Evolutionary conservation across 2,113 vertebrate species (phyloP).

Genomic region (Nothoprocta pentlandii): DNA sequence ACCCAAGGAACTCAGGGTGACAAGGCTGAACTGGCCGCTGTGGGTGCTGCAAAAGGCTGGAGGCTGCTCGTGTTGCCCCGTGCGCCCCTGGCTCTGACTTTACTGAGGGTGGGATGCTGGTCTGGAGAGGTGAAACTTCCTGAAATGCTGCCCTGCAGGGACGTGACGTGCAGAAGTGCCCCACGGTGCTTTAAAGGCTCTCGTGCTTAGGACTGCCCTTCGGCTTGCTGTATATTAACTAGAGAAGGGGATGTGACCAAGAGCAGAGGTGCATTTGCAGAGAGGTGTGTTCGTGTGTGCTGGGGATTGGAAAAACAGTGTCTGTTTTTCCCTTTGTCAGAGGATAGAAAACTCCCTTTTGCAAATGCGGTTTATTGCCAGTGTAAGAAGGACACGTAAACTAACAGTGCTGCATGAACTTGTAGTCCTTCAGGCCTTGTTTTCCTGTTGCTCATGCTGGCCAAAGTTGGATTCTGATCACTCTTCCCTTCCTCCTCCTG

Average conservation of each 20-base stretch:
- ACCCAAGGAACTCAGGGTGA: not conserved
- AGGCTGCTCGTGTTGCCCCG: fast-evolving
- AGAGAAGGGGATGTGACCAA: fast-evolving
- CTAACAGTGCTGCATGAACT: not conserved
- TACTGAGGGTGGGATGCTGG: fast-evolving
- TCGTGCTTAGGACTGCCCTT: not conserved
- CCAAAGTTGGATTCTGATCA: constrained; percentile 20
- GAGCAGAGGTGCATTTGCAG: not conserved
- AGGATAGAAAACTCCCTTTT: not conserved
- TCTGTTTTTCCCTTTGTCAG: not conserved
- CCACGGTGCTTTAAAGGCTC: fast-evolving
- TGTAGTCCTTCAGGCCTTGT: not conserved
- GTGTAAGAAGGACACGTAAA: not conserved
- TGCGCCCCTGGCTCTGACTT: no score
- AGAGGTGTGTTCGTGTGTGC: not conserved
- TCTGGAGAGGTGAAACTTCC: not conserved
- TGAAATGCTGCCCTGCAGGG: not conserved
- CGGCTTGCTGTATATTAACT: not conserved
- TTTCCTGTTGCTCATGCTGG: fast-evolving
- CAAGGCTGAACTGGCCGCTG: not conserved
- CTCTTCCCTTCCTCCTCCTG: constrained; percentile 33
- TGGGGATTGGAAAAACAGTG: not conserved
- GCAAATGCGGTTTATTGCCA: not conserved
- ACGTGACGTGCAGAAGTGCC: not conserved
- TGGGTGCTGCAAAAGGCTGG: not conserved